Evolutionary conservation across 2,888 invertebrate species (phyloP).

Genomic region (Plemyria rubiginata): DNA sequence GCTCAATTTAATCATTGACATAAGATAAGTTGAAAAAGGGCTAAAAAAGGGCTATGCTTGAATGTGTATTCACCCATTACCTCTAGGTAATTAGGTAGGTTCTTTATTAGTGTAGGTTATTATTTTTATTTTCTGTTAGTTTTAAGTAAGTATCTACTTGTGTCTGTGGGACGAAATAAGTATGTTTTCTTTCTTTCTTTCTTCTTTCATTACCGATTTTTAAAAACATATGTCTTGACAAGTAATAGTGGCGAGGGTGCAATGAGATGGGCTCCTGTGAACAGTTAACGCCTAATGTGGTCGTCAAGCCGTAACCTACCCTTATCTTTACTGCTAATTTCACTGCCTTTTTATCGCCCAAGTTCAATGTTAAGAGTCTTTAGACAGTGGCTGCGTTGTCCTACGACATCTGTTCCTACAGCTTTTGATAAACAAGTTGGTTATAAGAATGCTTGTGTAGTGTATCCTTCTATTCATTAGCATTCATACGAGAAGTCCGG

Average conservation of each 20-base stretch:
- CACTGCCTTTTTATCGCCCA: constrained; percentile 76
- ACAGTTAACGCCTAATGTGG: constrained; percentile 38
- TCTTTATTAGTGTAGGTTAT: no score
- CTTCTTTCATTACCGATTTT: not conserved
- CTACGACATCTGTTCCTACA: constrained; percentile 62
- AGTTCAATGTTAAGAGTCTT: constrained; percentile 77
- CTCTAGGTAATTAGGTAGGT: no score
- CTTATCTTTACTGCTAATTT: constrained; percentile 81
- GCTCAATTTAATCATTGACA: not conserved
- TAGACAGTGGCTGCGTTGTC: constrained; percentile 69
- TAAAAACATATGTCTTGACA: constrained; percentile 1
- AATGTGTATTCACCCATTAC: not conserved
- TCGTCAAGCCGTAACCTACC: constrained; percentile 66
- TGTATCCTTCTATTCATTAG: constrained; percentile 69
- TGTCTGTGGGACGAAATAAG: no score
- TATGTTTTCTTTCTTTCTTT: no score
- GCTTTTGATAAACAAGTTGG: constrained; percentile 69
- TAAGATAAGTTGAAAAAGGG: not conserved
- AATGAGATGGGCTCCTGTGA: constrained; percentile 14
- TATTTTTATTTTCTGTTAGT: no score
- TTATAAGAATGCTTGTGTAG: constrained; percentile 53
- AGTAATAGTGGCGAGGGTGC: constrained; percentile 9
- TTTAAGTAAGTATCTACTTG: no score
- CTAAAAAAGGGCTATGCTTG: not conserved
- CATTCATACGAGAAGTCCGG: constrained; percentile 80